Base-by-base conservation (phyloP, 2,797 vertebrate species). In the Platalea minor region DNA sequence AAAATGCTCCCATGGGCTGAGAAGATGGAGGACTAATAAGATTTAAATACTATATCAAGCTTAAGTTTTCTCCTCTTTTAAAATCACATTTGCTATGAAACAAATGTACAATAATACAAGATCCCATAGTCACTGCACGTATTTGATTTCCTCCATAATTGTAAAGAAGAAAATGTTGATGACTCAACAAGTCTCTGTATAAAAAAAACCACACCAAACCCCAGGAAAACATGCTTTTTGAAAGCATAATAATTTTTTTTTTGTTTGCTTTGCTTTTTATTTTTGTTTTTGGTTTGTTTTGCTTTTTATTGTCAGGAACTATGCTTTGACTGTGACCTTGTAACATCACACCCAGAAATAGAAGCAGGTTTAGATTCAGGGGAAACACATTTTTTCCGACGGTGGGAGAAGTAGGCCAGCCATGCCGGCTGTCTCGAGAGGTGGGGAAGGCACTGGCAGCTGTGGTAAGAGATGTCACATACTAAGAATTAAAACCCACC, bases 91-190 rank as follows among this genome's bases (percentile, higher is more conserved):
- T 95, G 50, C 82, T 60, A 6, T 77, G 84, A 92, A 93, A 84
- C 50, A 75, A 85, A 91, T 56, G 54, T 48, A 48, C 59, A 45
- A 61, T 77, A 87, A 95, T 95, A 51, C 39, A 63, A 84, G 91
- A 92, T 77, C 69, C 59, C 8, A 0, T 54, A 63, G 83, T 84
- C 80, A 76, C 33, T 88, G 92, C 72, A 64, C 68, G 11, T 84
- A 95, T 88, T 92, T 89, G 92, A 89, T 96, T 95, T 96, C 78
- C 85, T 92, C 74, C 17, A 2, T 95, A 93, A 95, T 21, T 84
- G 64, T 91, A 59, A 77, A 64, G 81, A 81, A 81, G 67, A 93
- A 89, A 78, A 91, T 31, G 35, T 28, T 95, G 90, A 94, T 92
- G 82, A 94, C 83, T 95, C 85, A 86, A 95, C 89, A 95, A 89